Evolutionary conservation across 2,888 invertebrate genomes (phyloP), one percentile per base, ranked within the genome.

Genomic region (Malthinus flaveolus): DNA sequence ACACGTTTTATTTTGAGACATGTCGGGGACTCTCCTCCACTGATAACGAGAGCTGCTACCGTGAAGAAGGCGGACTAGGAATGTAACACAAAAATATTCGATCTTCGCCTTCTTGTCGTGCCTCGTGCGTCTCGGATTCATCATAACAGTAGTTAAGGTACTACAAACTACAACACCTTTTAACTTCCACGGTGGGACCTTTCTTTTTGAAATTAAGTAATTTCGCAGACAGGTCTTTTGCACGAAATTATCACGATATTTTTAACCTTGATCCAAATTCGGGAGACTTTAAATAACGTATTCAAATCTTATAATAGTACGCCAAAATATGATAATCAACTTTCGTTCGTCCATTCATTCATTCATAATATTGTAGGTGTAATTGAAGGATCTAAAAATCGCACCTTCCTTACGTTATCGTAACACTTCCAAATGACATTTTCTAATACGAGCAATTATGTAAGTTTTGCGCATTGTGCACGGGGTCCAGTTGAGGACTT

Each of bases 1-100:
- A 56, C 61, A 56, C 59, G 60, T 58, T 56, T 23, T 61, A 58
- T 65, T 59, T 63, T 58, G 39, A 60, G 56, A 59, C 59, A 56
- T 51, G 49, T 48, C 46, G 59, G 23, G 23, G 23, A 23, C 23
- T 23, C 23, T 23, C 23, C 23, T 23, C 5, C 5, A 23, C 23
- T 23, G 23, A 23, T 23, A 23, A 23, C 23, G 23, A 23, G n/a
- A n/a, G n/a, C n/a, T n/a, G 23, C 23, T 49, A 47, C 46, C 37
- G 49, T 48, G 59, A 49, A 50, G 50, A 59, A 49, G 48, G 42
- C 54, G 34, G 23, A 50, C 46, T 33, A 54, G 42, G 44, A 50
- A 51, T 48, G 44, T 47, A 45, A 46, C 32, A 12, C 10, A 48
- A 47, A 13, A 53, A n/a, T n/a, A n/a, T n/a, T n/a, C n/a, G n/a